phyloP scores from a whole-genome alignment of 1,140 invertebrate genomes.

The Ostrea edulis region DNA sequence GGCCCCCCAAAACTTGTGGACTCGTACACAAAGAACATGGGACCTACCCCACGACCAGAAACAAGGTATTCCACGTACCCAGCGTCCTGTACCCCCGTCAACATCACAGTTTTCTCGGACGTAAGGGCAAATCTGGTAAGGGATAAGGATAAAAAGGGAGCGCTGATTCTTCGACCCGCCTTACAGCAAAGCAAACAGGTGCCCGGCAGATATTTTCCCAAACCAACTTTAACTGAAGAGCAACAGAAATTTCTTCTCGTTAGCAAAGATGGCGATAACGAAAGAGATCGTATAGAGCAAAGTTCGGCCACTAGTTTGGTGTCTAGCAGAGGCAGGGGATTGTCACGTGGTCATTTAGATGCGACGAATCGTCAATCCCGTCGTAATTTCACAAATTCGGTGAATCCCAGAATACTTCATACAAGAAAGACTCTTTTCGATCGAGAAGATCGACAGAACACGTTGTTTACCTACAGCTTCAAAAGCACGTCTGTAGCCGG shows the following conservation, averaged over 20 bases:
- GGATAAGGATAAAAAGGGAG: constrained; percentile 29
- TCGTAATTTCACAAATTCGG: constrained; percentile 39
- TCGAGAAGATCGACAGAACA: background rate
- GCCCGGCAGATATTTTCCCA: constrained; percentile 49
- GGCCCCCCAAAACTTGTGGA: constrained; percentile 48
- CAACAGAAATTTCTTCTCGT: constrained; percentile 22
- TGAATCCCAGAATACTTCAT: constrained; percentile 40
- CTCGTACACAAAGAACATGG: constrained; percentile 39
- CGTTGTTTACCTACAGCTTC: constrained; percentile 30
- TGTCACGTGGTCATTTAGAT: background rate
- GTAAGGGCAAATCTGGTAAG: background rate
- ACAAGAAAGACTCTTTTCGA: constrained; percentile 47
- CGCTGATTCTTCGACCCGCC: constrained; percentile 25
- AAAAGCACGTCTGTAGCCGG: constrained; percentile 9
- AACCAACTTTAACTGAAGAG: constrained; percentile 35
- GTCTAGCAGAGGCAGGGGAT: background rate
- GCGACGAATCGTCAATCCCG: background rate
- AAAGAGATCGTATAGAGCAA: constrained; percentile 20
- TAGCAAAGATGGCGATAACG: background rate
- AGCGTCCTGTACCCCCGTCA: constrained; percentile 34
- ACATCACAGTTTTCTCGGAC: constrained; percentile 29
- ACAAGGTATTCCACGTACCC: background rate
- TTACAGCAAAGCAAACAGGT: constrained; percentile 48
- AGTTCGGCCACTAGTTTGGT: background rate
- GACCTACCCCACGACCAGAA: constrained; percentile 24